Evolutionary conservation across 2,888 invertebrate genomes (phyloP).

Genomic region (Ormyrus thymus): DNA sequence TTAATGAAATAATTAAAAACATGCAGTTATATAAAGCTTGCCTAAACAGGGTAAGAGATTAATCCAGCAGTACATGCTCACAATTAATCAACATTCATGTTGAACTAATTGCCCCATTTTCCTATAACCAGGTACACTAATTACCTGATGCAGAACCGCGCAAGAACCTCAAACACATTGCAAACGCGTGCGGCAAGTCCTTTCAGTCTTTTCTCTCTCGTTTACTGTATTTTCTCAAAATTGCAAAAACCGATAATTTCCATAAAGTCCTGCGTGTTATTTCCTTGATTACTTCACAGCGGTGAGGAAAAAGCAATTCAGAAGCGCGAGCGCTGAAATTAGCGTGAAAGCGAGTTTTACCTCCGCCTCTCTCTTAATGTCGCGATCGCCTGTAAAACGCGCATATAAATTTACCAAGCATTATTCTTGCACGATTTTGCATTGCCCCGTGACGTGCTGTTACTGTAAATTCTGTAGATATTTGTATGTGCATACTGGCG

Average conservation of each 20-base stretch:
- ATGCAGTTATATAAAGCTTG: not conserved
- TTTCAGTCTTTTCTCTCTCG: too few relatives aligned
- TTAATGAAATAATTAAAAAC: not conserved
- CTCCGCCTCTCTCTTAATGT: constrained; percentile 21
- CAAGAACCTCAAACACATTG: not conserved
- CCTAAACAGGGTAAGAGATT: too few relatives aligned
- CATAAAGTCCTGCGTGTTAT: constrained; percentile 10
- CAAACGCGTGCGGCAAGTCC: too few relatives aligned
- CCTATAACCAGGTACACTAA: constrained; percentile 36
- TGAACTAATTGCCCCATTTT: constrained; percentile 45
- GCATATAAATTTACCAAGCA: constrained; percentile 28
- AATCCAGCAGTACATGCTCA: not conserved
- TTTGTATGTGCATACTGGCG: too few relatives aligned
- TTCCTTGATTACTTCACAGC: constrained; percentile 17
- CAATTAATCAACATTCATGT: constrained; percentile 42
- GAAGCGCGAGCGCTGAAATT: constrained; percentile 12
- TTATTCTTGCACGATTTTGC: constrained; percentile 47
- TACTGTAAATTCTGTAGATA: too few relatives aligned
- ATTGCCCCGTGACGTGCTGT: constrained; percentile 21
- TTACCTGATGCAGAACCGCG: constrained; percentile 18
- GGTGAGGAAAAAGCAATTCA: not conserved
- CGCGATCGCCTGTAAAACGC: constrained; percentile 49
- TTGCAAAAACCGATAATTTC: constrained; percentile 25
- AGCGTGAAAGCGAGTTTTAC: not conserved
- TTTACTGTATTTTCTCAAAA: constrained; percentile 10